phyloP scores from a whole-genome alignment of 1,140 invertebrate genomes.

The Bombus huntii region DNA sequence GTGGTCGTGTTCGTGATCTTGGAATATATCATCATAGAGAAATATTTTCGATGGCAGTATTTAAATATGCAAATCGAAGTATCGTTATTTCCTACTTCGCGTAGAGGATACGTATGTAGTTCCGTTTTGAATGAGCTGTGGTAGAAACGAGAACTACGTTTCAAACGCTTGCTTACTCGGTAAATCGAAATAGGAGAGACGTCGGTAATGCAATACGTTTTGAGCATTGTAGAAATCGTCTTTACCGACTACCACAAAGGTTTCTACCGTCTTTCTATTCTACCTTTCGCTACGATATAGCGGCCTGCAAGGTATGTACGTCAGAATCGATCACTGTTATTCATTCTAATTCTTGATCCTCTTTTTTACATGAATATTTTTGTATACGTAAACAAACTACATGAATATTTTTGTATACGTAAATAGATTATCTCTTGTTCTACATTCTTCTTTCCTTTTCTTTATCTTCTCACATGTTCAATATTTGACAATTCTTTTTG shows the following conservation, averaged over 20 bases:
- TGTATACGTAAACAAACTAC: too few species aligned
- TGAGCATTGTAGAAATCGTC: background rate
- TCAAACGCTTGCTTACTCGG: background rate
- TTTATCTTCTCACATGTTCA: background rate
- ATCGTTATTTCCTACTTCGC: background rate
- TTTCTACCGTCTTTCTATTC: background rate
- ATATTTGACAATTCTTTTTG: background rate
- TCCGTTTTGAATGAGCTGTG: background rate
- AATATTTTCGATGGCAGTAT: background rate
- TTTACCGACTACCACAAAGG: constrained; percentile 35
- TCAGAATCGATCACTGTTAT: too few species aligned
- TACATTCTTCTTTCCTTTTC: background rate
- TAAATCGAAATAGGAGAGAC: background rate
- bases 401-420: background rate
- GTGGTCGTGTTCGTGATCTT: background rate
- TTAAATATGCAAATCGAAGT: background rate
- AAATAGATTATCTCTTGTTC: background rate
- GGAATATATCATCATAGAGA: background rate
- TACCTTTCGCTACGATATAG: background rate
- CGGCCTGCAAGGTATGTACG: background rate
- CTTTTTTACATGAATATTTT: background rate
- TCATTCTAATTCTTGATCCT: background rate
- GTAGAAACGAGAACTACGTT: background rate
- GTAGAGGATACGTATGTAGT: background rate
- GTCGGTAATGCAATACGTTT: constrained; percentile 43